phyloP scores from a whole-genome alignment of 2,888 invertebrate genomes.

The Frankliniella intonsa region DNA sequence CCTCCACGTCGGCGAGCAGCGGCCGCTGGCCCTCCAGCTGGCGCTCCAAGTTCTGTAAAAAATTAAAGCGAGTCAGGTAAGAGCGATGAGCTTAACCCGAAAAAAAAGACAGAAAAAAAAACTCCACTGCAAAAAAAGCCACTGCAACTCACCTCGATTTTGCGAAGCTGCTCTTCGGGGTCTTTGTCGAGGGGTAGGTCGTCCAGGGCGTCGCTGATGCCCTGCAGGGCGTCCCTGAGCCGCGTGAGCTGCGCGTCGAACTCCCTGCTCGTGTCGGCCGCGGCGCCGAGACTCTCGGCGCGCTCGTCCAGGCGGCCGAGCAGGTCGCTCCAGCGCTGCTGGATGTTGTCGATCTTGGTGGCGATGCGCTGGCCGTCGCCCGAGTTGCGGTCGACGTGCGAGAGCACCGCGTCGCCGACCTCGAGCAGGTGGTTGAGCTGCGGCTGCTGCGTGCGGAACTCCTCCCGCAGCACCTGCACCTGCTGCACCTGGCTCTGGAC shows the following conservation, averaged over 20 bases:
- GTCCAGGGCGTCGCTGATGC: slow-evolving; percentile 81
- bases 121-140: not conserved
- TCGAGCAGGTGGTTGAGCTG: slow-evolving; percentile 80
- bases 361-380: slow-evolving; percentile 62
- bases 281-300: slow-evolving; percentile 83
- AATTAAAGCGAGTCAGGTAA: slow-evolving; percentile 25
- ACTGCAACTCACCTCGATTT: slow-evolving; percentile 59
- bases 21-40: slow-evolving; percentile 86
- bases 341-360: slow-evolving; percentile 67
- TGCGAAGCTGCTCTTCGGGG: slow-evolving; percentile 79
- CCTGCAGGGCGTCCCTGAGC: slow-evolving; percentile 79
- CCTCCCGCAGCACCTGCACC: slow-evolving; percentile 89
- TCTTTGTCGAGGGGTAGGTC: slow-evolving; percentile 74
- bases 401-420: slow-evolving; percentile 69
- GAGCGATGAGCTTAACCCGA: not conserved
- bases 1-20: slow-evolving; percentile 78
- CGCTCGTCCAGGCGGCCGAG: slow-evolving; percentile 74
- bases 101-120: slow-evolving; percentile 3
- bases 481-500: slow-evolving; percentile 94
- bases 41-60: slow-evolving; percentile 66
- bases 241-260: slow-evolving; percentile 84
- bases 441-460: slow-evolving; percentile 89
- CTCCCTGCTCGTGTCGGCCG: slow-evolving; percentile 87
- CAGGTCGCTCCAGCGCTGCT: slow-evolving; percentile 53
- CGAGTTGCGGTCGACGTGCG: slow-evolving; percentile 52